Percentiles rank a stretch among this genome's conserved stretches.
Conservation (phyloP, 2,113 vertebrate genomes). For the Elachura formosa region DNA sequence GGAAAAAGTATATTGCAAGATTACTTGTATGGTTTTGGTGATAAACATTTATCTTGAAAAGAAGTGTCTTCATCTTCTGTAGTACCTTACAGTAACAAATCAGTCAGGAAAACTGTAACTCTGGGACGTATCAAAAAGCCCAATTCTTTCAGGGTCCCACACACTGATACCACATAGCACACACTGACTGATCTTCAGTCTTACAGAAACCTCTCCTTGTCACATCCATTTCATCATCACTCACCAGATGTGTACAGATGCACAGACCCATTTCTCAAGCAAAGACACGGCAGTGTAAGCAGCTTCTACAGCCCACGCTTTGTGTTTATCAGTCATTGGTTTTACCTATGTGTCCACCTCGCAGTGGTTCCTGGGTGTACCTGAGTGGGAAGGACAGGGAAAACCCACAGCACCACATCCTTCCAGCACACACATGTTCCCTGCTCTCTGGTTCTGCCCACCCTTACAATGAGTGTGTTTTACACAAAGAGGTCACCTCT, state of each 20-base stretch:
- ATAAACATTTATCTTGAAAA: background rate
- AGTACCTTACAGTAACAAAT: background rate
- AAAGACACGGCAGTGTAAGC: background rate
- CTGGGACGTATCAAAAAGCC: background rate
- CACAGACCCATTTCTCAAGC: background rate
- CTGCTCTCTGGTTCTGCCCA: background rate
- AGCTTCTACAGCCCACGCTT: background rate
- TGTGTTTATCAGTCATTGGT: background rate
- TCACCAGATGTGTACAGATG: background rate
- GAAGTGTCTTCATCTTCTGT: background rate
- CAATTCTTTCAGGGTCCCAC: background rate
- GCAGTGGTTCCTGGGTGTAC: background rate
- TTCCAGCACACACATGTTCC: rapidly evolving
- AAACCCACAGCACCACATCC: rapidly evolving
- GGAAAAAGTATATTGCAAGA: background rate
- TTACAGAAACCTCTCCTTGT: background rate
- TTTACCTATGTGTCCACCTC: rapidly evolving
- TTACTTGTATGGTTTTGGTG: background rate
- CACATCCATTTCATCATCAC: background rate
- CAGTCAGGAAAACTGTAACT: background rate
- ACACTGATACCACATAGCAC: background rate
- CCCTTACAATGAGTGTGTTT: background rate
- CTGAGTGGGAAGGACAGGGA: background rate
- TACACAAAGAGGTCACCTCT: background rate
- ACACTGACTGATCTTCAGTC: background rate